Evolutionary conservation across 2,113 vertebrate genomes (phyloP), one percentile per base, ranked within the genome.

Genomic region (Orycteropus afer): DNA sequence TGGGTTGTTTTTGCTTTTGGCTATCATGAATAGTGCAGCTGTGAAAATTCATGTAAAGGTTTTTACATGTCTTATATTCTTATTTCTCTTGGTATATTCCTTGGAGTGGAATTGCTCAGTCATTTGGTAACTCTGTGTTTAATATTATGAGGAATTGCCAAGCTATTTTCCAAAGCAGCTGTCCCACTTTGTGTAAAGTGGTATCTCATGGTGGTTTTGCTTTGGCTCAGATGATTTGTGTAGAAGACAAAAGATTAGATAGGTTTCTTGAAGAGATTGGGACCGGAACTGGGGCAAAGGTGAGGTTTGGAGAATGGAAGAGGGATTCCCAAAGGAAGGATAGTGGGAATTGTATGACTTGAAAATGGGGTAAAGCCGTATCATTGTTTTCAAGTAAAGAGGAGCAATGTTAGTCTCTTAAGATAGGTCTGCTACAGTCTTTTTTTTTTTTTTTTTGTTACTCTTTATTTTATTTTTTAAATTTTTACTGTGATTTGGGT

Each of bases 151-250:
- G 67, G 14, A 91, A 76, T 42, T 59, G 55, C 92, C 84, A 49
- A 93, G n/a, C 55, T 92, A 73, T 89, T 96, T 92, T 86, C 69
- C 71, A 89, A 82, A 95, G 63, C 76, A 91, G 49, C 40, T 79
- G 22, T 3, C 84, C 57, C 49, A 53, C 67, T 78, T 94, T 89
- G 22, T 81, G 34, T 91, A 86, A 94, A 93, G 42, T 95, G 55
- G 12, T 49, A 61, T 80, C 29, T 95, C 55, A 67, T 27, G 87
- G 40, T 96, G 77, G 6, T 67, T 95, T 89, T 97, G 63, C 92
- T 95, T 92, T 89, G 84, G 77, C 74, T 29, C 22, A 65, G 25
- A 77, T 83, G 69, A 94, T 22, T 79, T 82, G 40, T 71, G 17
- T 91, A 79, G 93, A 74, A 93, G 91, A 80, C 2, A 45, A 61